Base-by-base conservation (phyloP, 1,140 invertebrate genomes). In the Sweltsa coloradensis region DNA sequence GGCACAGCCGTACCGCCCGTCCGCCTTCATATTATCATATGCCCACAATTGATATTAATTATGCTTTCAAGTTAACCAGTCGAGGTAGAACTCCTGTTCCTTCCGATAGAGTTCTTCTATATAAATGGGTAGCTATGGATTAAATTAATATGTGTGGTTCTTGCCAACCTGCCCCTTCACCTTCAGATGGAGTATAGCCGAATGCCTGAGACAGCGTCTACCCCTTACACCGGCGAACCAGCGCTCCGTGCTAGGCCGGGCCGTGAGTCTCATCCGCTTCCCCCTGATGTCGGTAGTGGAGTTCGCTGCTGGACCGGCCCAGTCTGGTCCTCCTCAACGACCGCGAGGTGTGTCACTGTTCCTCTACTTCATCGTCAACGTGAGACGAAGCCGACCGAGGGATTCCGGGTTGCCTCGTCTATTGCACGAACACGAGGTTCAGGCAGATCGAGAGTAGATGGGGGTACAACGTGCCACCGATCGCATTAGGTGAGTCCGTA, bases 391-490 rank as follows among this genome's bases (percentile, higher is more conserved):
- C 85, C 85, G 0, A 65, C 73, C 29, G 75, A 84, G 16, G 74
- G 70, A 14, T 87, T 86, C 60, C 68, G 83, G 85, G 56, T 75
- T 77, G 29, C 85, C 85, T 0, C 68, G 89, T 67, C 13, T 87
- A 84, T 62, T 84, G 81, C 55, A 55, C 81, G 79, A 83, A 89
- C 4, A 84, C 75, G 50, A 72, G 89, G 52, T 92, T 91, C 65
- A 77, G 81, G 41, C 77, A 87, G 58, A 84, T 84, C 3, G 85
- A 90, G 58, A 79, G 72, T 41, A 69, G 85, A 52, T 92, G 89
- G 89, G 88, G 88, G 2, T 92, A 92, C 59, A 87, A 79, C 65
- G 88, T 2, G 86, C 84, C 0, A 83, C 81, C 51, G 89, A 92
- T 65, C 66, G 85, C 55, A 88, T 92, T 42, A 76, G 80, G 79